phyloP scores from a whole-genome alignment of 2,797 vertebrate genomes.

The Sardinella longiceps region DNA sequence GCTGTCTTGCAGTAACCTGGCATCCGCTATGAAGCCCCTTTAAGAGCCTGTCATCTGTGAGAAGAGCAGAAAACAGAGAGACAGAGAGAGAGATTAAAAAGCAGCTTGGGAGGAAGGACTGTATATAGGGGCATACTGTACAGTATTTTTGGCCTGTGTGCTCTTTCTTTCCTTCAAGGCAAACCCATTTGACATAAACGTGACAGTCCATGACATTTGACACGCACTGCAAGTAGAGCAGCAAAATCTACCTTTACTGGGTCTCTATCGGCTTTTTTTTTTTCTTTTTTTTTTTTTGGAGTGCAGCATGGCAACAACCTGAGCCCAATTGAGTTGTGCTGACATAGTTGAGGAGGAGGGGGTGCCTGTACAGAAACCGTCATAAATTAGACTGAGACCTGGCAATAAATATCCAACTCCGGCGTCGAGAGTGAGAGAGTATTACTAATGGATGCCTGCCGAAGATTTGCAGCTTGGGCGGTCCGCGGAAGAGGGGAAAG shows the following conservation, averaged over 20 bases:
- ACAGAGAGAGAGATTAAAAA: conserved; percentile 4
- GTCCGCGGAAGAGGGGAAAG: conserved; percentile 55
- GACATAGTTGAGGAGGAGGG: conserved; percentile 48
- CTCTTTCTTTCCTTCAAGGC: not conserved
- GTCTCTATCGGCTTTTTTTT: not conserved
- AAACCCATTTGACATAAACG: not conserved
- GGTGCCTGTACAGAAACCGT: conserved; percentile 28
- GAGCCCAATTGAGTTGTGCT: conserved; percentile 52
- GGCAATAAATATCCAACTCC: conserved; percentile 54
- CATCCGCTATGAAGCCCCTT: not conserved
- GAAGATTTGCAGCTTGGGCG: conserved; percentile 60
- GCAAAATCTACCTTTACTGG: not conserved
- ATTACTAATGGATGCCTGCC: conserved; percentile 64
- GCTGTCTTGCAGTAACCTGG: not conserved
- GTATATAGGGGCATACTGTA: not conserved
- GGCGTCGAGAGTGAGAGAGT: conserved; percentile 28
- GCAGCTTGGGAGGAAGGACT: not conserved
- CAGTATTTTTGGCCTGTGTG: not conserved
- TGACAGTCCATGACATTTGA: not conserved
- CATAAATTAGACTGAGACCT: conserved; percentile 58
- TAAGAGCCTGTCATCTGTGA: conserved; percentile 10
- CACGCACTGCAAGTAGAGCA: not conserved
- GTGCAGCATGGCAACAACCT: conserved; percentile 45
- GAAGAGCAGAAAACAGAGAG: not conserved
- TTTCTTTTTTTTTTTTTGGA: no score